Evolutionary conservation across 2,797 vertebrate species (phyloP).

Genomic region (Paguma larvata): DNA sequence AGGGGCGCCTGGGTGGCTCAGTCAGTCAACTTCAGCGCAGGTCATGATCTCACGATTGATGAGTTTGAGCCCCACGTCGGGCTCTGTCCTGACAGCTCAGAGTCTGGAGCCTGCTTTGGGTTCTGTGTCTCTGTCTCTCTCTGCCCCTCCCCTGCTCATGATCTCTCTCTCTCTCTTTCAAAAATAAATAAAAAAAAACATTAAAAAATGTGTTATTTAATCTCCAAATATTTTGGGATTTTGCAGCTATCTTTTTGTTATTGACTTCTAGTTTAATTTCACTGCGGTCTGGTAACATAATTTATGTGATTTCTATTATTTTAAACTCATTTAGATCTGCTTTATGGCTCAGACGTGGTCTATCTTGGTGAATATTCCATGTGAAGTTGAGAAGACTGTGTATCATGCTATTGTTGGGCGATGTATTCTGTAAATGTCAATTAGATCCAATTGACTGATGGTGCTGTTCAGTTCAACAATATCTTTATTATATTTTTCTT

Average conservation of each 20-base stretch:
- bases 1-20: too few species aligned
- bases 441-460: not conserved
- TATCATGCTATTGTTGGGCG: not conserved
- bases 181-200: too few species aligned
- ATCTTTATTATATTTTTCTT: not conserved
- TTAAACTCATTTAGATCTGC: not conserved
- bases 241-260: not conserved
- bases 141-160: too few species aligned
- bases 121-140: too few species aligned
- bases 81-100: too few species aligned
- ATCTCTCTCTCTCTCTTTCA: too few species aligned
- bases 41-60: too few species aligned
- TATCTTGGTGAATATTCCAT: not conserved
- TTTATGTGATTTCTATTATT: not conserved
- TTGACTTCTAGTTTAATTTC: not conserved
- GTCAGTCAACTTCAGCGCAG: too few species aligned
- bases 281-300: not conserved
- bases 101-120: too few species aligned
- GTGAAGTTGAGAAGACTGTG: not conserved
- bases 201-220: too few species aligned
- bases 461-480: not conserved
- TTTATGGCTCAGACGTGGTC: not conserved
- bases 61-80: too few species aligned
- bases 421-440: not conserved
- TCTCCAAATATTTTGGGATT: not conserved